Conservation (phyloP, 2,888 invertebrate species). For the Mimachlamys varia region DNA sequence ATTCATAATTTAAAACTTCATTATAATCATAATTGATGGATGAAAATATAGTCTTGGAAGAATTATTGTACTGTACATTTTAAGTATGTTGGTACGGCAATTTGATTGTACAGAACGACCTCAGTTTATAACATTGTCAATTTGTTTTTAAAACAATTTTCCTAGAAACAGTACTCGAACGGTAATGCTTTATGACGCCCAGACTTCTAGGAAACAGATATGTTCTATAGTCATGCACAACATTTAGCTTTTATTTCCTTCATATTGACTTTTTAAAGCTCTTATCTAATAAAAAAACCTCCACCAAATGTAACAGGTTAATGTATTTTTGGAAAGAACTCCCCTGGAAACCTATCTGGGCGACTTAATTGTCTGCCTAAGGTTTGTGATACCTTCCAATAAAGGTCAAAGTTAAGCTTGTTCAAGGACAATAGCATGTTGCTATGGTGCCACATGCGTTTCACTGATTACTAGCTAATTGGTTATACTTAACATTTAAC, state of each 20-base stretch:
- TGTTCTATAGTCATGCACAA: background rate
- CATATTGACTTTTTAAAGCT: background rate
- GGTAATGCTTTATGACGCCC: conserved; percentile 22
- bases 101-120: background rate
- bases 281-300: background rate
- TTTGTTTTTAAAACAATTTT: conserved; percentile 22
- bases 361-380: background rate
- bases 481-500: too few relatives aligned
- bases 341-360: background rate
- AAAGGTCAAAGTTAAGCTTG: background rate
- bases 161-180: background rate
- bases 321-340: background rate
- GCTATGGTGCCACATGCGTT: background rate
- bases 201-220: conserved; percentile 28
- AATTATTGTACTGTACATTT: background rate
- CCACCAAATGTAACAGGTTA: background rate
- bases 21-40: background rate
- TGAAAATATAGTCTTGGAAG: background rate
- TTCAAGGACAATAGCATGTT: background rate
- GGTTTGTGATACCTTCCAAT: background rate
- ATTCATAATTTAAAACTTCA: too few relatives aligned
- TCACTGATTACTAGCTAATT: background rate
- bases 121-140: background rate
- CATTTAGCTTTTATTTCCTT: background rate
- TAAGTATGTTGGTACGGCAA: background rate